Base-by-base conservation (phyloP, 1,140 invertebrate genomes). In the roundworm (Caenorhabditis elegans) region DNA sequence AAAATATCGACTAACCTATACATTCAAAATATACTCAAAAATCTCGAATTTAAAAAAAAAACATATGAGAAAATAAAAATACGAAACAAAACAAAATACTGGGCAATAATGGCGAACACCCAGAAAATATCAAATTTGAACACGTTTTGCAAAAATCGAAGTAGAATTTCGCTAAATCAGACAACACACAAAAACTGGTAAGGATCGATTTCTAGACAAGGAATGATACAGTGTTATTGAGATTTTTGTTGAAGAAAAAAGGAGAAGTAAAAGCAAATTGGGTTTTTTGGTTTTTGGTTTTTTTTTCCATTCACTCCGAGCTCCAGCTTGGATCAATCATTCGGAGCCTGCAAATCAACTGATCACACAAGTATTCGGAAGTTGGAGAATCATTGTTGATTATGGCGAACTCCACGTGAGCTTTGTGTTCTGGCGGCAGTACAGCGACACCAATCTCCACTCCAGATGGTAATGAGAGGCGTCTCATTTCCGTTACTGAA, bases 371-470 rank as follows among this genome's bases (percentile, higher is more conserved):
- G 0, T 76, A 17, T 36, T 81, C 80, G 17, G 53, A 47, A 13
- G 65, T 76, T 15, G 80, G 80, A 3, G 80, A 81, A 11, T 81
- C 80, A 17, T 31, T 48, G 47, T 36, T 43, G 5, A 81, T 43
- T 11, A 81, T 81, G 0, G 80, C 80, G 24, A 83, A 83, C 22
- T 83, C 82, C 11, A 83, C 78, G 22, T 83, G 82, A 24, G 82
- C 60, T 46, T 83, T 83, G 31, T 65, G 39, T 10, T 78, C 76
- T 15, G 76, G 76, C 8, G 82, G 82, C 15, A 83, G 24, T 6
- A 78, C 76, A 5, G 82, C 82, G 3, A 83, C 82, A 31, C 82
- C 82, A 13, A 83, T 83, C 34, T 83, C 82, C 2, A 83, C 77
- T 39, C 82, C 82, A 24, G 76, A 60, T 17, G 76, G 43, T 19